phyloP scores from a whole-genome alignment of 2,113 vertebrate species.

The Bos javanicus region DNA sequence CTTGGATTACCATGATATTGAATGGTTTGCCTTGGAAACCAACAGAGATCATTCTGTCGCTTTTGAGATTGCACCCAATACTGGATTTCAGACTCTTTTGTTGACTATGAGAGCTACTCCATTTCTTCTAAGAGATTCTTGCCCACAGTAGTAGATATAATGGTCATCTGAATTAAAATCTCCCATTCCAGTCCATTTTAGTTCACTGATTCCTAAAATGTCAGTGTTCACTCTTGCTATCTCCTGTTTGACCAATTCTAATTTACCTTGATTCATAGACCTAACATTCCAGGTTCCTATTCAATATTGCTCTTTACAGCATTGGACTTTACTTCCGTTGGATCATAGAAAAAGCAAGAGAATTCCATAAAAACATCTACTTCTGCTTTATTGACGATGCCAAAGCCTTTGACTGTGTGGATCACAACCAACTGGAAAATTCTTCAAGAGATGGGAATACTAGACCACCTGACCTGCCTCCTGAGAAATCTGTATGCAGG shows the following conservation, averaged over 20 bases:
- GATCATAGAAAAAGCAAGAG: not conserved
- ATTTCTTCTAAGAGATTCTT: not conserved
- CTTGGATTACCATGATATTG: not conserved
- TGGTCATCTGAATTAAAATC: not conserved
- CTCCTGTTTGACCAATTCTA: not conserved
- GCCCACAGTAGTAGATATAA: not conserved
- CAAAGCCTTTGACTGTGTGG: not conserved
- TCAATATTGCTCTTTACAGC: not conserved
- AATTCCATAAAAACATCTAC: not conserved
- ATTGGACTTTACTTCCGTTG: not conserved
- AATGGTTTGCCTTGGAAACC: not conserved
- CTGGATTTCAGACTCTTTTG: not conserved
- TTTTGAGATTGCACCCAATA: not conserved
- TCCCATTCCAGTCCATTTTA: not conserved
- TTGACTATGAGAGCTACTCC: not conserved
- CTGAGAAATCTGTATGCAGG: not conserved
- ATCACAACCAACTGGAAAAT: not conserved
- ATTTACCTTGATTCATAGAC: not conserved
- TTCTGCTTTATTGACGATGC: not conserved
- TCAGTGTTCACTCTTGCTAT: not conserved
- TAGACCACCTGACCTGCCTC: not conserved
- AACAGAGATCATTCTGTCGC: not conserved
- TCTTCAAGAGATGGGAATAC: not conserved
- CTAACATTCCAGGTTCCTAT: no score
- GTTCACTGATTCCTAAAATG: not conserved